Base-by-base conservation (phyloP, 2,113 vertebrate species). In the Tyrannus savana region DNA sequence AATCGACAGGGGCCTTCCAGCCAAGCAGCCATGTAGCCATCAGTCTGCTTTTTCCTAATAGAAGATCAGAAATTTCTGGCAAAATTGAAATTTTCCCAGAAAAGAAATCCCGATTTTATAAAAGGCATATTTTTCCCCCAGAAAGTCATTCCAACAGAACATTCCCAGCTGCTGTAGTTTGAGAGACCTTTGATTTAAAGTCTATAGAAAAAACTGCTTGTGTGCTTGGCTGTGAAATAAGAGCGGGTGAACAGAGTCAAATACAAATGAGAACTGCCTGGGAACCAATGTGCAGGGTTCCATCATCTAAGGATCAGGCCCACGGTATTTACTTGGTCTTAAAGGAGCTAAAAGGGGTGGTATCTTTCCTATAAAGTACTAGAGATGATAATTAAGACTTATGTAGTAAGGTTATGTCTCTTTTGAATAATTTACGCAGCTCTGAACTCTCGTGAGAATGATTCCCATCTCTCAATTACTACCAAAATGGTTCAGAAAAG, bases 1-100 rank as follows among this genome's bases (percentile, higher is more conserved):
- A 97, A 96, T 95, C 89, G 81, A 95, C 96, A 94, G 94, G 89
- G 94, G 53, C 96, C 96, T 96, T 96, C 91, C 89, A 96, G 96
- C 93, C 89, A 97, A 94, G 95, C 93, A 76, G 89, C 84, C 77
- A 24, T 5, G 46, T 81, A 97, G 87, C 77, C 91, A 95, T 94
- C 84, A 15, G 66, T 79, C 87, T 82, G 76, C 79, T 92, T 95
- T 94, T 95, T 80, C 53, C 91, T 93, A 89, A 93, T 73, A 93
- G 84, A 66, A 92, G 91, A 96, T 79, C 84, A 84, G 56, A 92
- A 95, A 92, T 93, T 94, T 94, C 93, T 95, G 84, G 81, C 89
- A 91, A 95, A 96, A 95, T 76, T 35, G 49, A 97, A 96, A 93
- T 85, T 94, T 97, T 94, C 89, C 69, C 56, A 84, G 91, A 50